Evolutionary conservation across 1,140 invertebrate species (phyloP).

Genomic region (Drosophila oshimai): DNA sequence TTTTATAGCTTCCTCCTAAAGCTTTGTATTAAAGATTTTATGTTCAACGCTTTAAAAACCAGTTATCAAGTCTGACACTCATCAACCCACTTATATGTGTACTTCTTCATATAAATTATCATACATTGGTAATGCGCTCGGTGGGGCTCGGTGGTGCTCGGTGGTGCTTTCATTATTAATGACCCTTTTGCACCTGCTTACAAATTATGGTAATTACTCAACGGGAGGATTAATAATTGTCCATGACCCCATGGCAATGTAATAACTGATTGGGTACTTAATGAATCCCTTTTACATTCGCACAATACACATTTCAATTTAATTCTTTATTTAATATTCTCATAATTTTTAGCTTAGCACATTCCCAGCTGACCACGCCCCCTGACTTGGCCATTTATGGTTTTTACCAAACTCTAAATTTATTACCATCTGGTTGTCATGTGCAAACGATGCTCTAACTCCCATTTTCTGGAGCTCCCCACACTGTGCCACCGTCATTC

Average conservation of each 20-base stretch:
- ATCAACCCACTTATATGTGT: too few relatives aligned
- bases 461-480: neutral
- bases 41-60: too few relatives aligned
- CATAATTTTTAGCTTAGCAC: neutral
- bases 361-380: conserved; percentile 4
- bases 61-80: too few relatives aligned
- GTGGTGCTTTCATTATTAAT: neutral
- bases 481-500: neutral
- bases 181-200: neutral
- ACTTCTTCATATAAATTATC: too few relatives aligned
- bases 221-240: neutral
- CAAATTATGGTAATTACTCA: neutral
- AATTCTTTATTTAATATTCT: neutral
- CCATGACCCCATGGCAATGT: neutral
- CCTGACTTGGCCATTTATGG: conserved; percentile 14
- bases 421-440: conserved; percentile 52
- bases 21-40: too few relatives aligned
- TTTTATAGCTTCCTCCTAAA: too few relatives aligned
- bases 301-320: neutral
- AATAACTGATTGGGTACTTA: neutral
- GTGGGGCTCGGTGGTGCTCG: too few relatives aligned
- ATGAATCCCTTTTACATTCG: neutral
- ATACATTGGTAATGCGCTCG: too few relatives aligned
- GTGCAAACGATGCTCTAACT: conserved; percentile 30
- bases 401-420: conserved; percentile 17